phyloP scores from a whole-genome alignment of 2,888 invertebrate genomes.

The Elysia crispata region DNA sequence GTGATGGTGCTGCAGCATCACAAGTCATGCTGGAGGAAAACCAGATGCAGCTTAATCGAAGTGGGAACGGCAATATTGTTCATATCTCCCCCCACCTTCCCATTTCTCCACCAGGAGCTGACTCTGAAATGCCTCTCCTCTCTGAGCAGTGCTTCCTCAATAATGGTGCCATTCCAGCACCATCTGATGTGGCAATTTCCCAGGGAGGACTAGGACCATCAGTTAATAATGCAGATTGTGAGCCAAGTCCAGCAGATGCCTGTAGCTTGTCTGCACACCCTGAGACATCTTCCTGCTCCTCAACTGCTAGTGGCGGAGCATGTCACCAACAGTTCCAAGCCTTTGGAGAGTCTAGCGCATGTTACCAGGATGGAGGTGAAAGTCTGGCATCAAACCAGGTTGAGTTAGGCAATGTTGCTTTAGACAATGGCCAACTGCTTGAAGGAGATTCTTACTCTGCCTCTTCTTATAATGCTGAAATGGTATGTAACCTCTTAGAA shows the following conservation, averaged over 20 bases:
- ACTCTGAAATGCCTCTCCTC: slow-evolving; percentile 33
- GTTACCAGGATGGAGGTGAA: slow-evolving; percentile 68
- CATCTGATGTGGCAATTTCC: too few relatives aligned
- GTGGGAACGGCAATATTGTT: too few relatives aligned
- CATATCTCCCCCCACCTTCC: not conserved
- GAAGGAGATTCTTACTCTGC: slow-evolving; percentile 46
- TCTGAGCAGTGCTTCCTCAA: slow-evolving; percentile 22
- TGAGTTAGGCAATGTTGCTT: slow-evolving; percentile 64
- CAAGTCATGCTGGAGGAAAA: slow-evolving; percentile 17
- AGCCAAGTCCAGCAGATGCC: not conserved
- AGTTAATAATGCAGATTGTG: slow-evolving; percentile 35
- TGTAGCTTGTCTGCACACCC: not conserved
- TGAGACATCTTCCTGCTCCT: slow-evolving; percentile 26
- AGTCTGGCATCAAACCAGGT: slow-evolving; percentile 67
- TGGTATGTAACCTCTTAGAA: too few relatives aligned
- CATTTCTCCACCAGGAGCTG: slow-evolving; percentile 36
- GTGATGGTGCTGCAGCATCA: slow-evolving; percentile 45
- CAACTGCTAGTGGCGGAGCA: slow-evolving; percentile 35
- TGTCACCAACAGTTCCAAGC: slow-evolving; percentile 48
- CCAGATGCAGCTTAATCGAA: not conserved
- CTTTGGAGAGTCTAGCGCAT: too few relatives aligned
- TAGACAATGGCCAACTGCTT: slow-evolving; percentile 45
- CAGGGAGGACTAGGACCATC: too few relatives aligned
- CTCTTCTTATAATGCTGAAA: slow-evolving; percentile 38
- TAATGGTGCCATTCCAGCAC: not conserved